Evolutionary conservation across 2,797 vertebrate genomes (phyloP).

Genomic region (Prionace glauca): DNA sequence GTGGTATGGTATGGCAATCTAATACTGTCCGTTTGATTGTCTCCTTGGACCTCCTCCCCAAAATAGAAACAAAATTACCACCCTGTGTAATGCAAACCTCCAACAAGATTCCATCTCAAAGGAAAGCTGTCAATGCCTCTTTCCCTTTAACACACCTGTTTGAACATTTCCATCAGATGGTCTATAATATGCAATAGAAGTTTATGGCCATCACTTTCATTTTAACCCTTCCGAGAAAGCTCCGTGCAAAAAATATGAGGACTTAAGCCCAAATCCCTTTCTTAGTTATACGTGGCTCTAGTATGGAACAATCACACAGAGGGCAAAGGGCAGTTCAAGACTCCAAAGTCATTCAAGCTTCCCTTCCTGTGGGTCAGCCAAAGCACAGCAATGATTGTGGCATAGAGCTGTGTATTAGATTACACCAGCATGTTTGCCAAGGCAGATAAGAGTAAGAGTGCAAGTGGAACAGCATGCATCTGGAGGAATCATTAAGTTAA

Average conservation of each 20-base stretch:
- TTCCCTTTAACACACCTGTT: conserved; percentile 23
- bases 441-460: not conserved
- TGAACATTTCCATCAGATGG: not conserved
- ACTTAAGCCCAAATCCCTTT: not conserved
- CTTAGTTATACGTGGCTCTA: not conserved
- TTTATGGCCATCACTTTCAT: not conserved
- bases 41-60: not conserved
- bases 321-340: not conserved
- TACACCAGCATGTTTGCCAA: not conserved
- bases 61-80: conserved; percentile 15
- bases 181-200: not conserved
- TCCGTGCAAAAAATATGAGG: not conserved
- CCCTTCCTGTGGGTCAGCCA: not conserved
- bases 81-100: not conserved
- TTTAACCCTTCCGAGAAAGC: not conserved
- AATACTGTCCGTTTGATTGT: not conserved
- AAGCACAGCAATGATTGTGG: not conserved
- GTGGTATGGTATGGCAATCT: not conserved
- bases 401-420: not conserved
- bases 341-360: conserved; percentile 6
- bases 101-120: not conserved
- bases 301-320: not conserved
- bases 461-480: not conserved
- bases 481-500: not conserved
- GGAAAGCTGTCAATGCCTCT: not conserved